These are phyloP conservation scores for Lytechinus pictus DNA, from an alignment of 35 echinoderm and acorn worm genomes.

Conservation along the genomic window DNA sequence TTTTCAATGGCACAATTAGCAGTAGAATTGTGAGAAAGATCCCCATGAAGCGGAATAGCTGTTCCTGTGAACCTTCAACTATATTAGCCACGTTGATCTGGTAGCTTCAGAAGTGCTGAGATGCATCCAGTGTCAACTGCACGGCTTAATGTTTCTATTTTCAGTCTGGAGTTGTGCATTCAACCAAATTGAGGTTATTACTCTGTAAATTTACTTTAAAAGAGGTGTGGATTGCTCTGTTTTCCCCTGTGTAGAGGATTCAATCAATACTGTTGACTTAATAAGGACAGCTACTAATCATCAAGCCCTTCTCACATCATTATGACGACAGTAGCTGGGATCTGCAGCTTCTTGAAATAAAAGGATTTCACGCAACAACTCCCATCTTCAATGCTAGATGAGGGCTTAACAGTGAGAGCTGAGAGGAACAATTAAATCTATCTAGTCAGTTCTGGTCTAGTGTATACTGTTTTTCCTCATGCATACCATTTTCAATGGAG, in stretches of 20 bases:
- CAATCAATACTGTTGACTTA: neutral
- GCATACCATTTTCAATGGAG: neutral
- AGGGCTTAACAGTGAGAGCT: too few species aligned
- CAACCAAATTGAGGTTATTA: neutral
- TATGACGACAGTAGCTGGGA: neutral
- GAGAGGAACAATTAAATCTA: neutral
- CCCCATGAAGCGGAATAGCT: neutral
- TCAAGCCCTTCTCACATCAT: neutral
- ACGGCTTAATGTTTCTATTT: neutral
- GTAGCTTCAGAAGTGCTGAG: neutral
- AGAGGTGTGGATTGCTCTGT: neutral
- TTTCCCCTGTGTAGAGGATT: neutral
- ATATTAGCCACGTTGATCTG: neutral
- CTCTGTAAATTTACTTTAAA: neutral
- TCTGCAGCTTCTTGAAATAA: slow-evolving; percentile 14
- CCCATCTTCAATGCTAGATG: neutral
- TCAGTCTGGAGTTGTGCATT: neutral
- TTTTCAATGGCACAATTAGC: neutral
- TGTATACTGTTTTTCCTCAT: neutral
- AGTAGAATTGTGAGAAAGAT: neutral
- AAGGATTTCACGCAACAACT: slow-evolving; percentile 28
- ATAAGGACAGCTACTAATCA: neutral
- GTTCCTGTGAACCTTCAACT: neutral
- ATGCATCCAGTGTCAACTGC: neutral
- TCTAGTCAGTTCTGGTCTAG: neutral